Conservation (phyloP, 2,113 vertebrate genomes). For the Ranitomeya imitator region DNA sequence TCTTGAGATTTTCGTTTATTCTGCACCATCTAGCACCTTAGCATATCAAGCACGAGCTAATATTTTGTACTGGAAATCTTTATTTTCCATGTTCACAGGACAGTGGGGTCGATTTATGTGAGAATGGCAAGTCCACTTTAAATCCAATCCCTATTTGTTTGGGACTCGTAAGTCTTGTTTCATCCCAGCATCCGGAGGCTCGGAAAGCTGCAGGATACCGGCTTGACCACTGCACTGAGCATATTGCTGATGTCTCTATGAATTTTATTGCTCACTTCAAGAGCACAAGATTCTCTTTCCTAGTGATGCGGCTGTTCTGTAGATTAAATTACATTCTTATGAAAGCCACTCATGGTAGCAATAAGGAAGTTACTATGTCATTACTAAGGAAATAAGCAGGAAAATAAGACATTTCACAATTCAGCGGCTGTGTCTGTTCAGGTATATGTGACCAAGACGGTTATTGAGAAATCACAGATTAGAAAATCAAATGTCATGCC, state of each 20-base stretch:
- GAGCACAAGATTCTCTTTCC: background rate
- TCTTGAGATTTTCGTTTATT: background rate
- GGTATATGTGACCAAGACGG: background rate
- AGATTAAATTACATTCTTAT: conserved; percentile 8
- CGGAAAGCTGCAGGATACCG: conserved; percentile 28
- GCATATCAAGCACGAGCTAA: background rate
- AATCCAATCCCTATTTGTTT: conserved; percentile 19
- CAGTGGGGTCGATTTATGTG: background rate
- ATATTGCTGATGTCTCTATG: conserved; percentile 34
- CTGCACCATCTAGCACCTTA: background rate
- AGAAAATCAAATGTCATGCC: conserved; percentile 1
- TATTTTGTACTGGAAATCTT: background rate
- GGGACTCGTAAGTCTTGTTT: background rate
- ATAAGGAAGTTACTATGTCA: background rate
- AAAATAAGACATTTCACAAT: background rate
- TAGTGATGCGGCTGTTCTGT: conserved; percentile 7
- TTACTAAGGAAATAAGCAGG: conserved; percentile 3
- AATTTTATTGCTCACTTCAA: conserved; percentile 27
- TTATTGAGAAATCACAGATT: conserved; percentile 4
- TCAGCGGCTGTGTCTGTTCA: background rate
- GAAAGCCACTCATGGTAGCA: background rate
- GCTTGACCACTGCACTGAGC: conserved; percentile 33
- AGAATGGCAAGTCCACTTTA: conserved; percentile 30
- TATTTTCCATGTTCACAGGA: background rate
- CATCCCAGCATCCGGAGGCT: conserved; percentile 3